These are phyloP conservation scores for Sus scrofa DNA, from an alignment of 2,113 vertebrate species.

Conservation along the genomic window DNA sequence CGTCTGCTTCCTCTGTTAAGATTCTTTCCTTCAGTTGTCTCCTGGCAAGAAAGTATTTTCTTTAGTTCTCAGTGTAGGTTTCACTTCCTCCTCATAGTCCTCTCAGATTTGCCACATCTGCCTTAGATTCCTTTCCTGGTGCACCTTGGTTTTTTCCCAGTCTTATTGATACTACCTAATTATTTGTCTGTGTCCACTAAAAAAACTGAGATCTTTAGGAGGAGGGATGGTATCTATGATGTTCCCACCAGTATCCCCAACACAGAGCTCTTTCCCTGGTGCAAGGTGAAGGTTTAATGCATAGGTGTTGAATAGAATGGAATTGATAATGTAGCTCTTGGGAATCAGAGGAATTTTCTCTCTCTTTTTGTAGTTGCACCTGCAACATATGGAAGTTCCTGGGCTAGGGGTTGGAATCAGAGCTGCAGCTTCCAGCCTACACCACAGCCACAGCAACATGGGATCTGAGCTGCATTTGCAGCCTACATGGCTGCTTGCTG, in stretches of 20 bases:
- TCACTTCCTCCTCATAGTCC: neutral
- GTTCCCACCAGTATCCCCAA: neutral
- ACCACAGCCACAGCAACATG: no score
- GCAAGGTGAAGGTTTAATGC: neutral
- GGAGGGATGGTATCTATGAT: neutral
- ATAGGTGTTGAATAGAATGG: no score
- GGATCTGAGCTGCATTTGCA: no score
- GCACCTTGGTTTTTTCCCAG: neutral
- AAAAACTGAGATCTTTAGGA: neutral
- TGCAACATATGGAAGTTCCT: no score
- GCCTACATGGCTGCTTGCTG: no score
- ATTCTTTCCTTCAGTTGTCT: neutral
- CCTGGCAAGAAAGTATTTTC: neutral
- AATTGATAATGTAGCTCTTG: neutral
- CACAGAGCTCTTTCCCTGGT: neutral
- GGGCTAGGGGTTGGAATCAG: no score
- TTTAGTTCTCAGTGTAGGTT: neutral
- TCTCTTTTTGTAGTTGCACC: no score
- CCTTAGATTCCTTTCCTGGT: neutral
- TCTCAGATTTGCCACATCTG: neutral
- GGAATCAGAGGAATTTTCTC: neutral
- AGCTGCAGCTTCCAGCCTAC: no score
- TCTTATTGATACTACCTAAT: fast-evolving
- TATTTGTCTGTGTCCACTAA: fast-evolving
- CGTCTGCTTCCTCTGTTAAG: neutral